Base-by-base conservation (phyloP, 2,888 invertebrate genomes). In the Minunthozetes semirufus region DNA sequence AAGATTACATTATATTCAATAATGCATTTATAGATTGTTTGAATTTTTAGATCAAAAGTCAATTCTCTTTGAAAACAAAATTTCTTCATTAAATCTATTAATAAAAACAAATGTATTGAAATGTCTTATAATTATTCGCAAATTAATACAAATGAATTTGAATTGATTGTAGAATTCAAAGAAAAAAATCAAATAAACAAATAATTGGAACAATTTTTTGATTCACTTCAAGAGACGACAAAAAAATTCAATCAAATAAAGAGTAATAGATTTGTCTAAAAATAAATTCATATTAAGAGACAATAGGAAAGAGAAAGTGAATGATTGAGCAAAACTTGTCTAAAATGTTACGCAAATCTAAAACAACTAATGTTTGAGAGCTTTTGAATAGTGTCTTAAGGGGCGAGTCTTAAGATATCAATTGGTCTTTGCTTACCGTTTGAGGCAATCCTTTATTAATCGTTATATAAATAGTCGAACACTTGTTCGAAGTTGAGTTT, bases 281-380 rank as follows among this genome's bases (percentile, higher is more conserved):
- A 53, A 53, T 53, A 53, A 48, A 8, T 17, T 15, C 17, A 53
- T 53, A 19, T 15, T 6, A n/a, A 29, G 29, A 27, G 29, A 61
- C 61, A 61, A 61, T 61, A 61, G 29, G 29, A 61, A 61, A 61
- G 61, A 25, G 61, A 61, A 61, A 61, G 61, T 61, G 2, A 61
- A 61, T 27, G 61, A 22, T 56, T 19, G 56, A 48, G 46, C 11
- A 56, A 61, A 61, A 61, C 61, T 61, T 61, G 61, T 61, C 53
- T 53, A 9, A 53, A 53, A 53, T 53, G 17, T 61, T 13, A 15
- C 19, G 25, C 29, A 27, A 25, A 61, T 27, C 27, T 61, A 25
- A 61, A 25, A 61, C 61, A 61, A 61, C 25, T 61, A 27, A 6
- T 61, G 61, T 25, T 15, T 27, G 25, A 61, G 61, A 61, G 61